Conservation (phyloP, 1,140 invertebrate genomes). For the Aricia agestis region DNA sequence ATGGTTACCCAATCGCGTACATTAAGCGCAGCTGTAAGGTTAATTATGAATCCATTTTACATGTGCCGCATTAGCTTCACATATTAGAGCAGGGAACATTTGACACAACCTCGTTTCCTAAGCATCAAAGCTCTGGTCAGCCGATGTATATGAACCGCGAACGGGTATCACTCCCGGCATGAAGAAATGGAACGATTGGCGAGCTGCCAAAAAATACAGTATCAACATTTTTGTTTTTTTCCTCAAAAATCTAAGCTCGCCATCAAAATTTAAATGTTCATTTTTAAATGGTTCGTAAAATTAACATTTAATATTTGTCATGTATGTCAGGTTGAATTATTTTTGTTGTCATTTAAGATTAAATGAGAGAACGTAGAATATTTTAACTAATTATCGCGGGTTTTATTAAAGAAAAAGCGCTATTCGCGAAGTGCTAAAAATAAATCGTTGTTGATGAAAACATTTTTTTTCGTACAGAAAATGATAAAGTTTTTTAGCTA, state of each 20-base stretch:
- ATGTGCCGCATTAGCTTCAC: constrained; percentile 54
- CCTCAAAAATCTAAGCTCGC: constrained; percentile 37
- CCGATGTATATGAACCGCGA: constrained; percentile 58
- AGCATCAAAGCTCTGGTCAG: constrained; percentile 57
- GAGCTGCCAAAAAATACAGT: constrained; percentile 47
- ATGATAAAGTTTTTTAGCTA: background rate
- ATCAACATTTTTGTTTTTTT: constrained; percentile 48
- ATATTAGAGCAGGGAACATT: constrained; percentile 44
- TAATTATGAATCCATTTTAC: constrained; percentile 38
- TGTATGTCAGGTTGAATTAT: constrained; percentile 48
- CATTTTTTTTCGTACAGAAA: background rate
- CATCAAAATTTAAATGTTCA: constrained; percentile 43
- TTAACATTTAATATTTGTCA: constrained; percentile 54
- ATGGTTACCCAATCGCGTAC: constrained; percentile 1
- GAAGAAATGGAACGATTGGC: constrained; percentile 64
- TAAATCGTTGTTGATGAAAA: background rate
- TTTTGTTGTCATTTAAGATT: constrained; percentile 40
- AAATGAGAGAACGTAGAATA: constrained; percentile 29
- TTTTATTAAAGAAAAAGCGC: background rate
- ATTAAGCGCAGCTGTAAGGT: constrained; percentile 13
- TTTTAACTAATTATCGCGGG: background rate
- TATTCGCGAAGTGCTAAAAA: background rate
- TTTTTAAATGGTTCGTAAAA: constrained; percentile 52
- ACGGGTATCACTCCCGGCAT: constrained; percentile 56
- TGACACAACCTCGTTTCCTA: constrained; percentile 55